Base-by-base conservation (phyloP, 2,113 vertebrate species). In the Anoura caudifer region DNA sequence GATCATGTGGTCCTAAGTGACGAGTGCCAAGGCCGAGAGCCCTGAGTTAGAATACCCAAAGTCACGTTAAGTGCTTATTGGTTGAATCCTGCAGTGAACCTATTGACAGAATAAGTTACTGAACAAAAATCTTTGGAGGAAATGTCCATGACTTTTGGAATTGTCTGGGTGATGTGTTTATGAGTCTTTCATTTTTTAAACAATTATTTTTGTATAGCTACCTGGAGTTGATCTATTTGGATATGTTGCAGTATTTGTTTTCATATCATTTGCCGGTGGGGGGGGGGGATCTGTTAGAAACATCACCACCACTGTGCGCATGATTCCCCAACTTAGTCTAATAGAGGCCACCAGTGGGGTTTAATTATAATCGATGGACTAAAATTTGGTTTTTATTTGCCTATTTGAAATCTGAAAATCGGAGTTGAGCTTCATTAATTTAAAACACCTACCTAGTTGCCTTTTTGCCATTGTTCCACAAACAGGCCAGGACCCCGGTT, bases 331-430 rank as follows among this genome's bases (percentile, higher is more conserved):
- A 1, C 52, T 15, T 52, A 15, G 31, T 38, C 31, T 61, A 3
- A 43, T 28, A 38, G 87, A 95, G 50, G 41, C 43, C 26, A 61
- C 26, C 86, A 75, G 22, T 52, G 67, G 67, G 79, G 43, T 11
- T 33, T 52, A 56, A n/a, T 84, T 90, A n/a, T 82, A 73, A 72
- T 45, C 5, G 1, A 4, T 91, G 33, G 31, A 43, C 52, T 89
- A 52, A 87, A n/a, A 36, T 59, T 82, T 82, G 73, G 20, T 50
- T 97, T 81, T 95, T 87, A 24, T 69, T 93, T 45, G 41, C n/a
- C 41, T 88, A 50, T 82, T 61, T 88, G 36, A 83, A 85, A 75
- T 87, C 33, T 28, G 81, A 90, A 91, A 61, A 84, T 83, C 28
- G 28, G 15, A 7, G 86, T 76, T 77, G 63, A 75, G 89, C 22